Conservation (phyloP, 2,888 invertebrate species). For the Melanostoma scalare region DNA sequence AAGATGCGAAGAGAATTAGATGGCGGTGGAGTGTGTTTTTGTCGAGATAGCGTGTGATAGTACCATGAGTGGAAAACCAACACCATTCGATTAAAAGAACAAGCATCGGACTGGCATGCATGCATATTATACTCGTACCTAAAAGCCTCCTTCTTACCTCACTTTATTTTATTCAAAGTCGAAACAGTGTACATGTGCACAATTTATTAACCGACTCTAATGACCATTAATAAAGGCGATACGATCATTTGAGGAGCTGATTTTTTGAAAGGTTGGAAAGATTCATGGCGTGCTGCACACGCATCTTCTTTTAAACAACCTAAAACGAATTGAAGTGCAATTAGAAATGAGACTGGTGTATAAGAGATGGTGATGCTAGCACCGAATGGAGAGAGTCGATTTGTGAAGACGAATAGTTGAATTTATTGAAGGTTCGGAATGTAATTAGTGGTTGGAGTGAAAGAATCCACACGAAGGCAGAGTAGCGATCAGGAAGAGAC, state of each 20-base stretch:
- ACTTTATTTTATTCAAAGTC: not conserved
- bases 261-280: conserved; percentile 33
- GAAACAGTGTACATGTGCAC: conserved; percentile 48
- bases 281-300: conserved; percentile 60
- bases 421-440: too few relatives aligned
- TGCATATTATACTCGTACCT: not conserved
- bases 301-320: conserved; percentile 42
- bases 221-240: conserved; percentile 72
- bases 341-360: conserved; percentile 55
- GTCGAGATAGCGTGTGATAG: conserved; percentile 66
- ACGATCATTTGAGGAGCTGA: conserved; percentile 55
- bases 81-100: conserved; percentile 54
- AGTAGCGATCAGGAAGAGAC: too few relatives aligned
- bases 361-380: not conserved
- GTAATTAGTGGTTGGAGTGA: too few relatives aligned
- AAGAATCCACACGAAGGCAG: too few relatives aligned
- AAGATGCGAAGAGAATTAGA: conserved; percentile 62
- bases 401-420: too few relatives aligned
- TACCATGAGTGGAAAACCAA: conserved; percentile 61
- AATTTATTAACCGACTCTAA: conserved; percentile 72
- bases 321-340: conserved; percentile 44
- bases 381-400: too few relatives aligned
- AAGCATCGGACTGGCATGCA: conserved; percentile 50
- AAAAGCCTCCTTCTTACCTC: not conserved
- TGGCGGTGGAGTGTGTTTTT: conserved; percentile 19